Percentiles rank a stretch among this genome's conserved stretches.
Conservation (phyloP, 2,113 vertebrate genomes). For the Zosterops hypoxanthus region DNA sequence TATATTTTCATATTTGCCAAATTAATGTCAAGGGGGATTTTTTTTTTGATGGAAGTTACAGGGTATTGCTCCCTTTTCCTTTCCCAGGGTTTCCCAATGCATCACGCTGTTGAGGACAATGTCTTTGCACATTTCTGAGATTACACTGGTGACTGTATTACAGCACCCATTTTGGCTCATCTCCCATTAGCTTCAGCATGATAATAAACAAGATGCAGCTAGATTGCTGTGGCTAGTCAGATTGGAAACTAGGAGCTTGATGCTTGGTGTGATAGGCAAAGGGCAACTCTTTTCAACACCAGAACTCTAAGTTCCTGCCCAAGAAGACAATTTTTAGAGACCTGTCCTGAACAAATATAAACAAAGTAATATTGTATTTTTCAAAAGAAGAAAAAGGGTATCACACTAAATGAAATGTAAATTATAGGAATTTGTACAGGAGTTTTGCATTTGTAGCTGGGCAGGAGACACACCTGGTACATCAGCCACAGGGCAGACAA, state of each 20-base stretch:
- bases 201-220: neutral
- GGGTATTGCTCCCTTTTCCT: neutral
- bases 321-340: neutral
- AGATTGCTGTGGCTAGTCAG: neutral
- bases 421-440: neutral
- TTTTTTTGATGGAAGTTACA: neutral
- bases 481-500: neutral
- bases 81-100: neutral
- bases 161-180: neutral
- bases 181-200: neutral
- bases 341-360: neutral
- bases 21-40: neutral
- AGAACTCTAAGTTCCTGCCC: neutral
- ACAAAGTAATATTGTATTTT: neutral
- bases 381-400: neutral
- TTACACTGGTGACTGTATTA: neutral
- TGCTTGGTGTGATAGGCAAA: neutral
- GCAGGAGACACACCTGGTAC: neutral
- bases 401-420: neutral
- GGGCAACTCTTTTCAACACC: neutral
- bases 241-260: neutral
- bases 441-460: neutral
- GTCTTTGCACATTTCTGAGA: neutral
- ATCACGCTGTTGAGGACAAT: neutral
- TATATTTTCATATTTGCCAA: neutral